Evolutionary conservation across 2,113 vertebrate species (phyloP).

Genomic region (Spea bombifrons): DNA sequence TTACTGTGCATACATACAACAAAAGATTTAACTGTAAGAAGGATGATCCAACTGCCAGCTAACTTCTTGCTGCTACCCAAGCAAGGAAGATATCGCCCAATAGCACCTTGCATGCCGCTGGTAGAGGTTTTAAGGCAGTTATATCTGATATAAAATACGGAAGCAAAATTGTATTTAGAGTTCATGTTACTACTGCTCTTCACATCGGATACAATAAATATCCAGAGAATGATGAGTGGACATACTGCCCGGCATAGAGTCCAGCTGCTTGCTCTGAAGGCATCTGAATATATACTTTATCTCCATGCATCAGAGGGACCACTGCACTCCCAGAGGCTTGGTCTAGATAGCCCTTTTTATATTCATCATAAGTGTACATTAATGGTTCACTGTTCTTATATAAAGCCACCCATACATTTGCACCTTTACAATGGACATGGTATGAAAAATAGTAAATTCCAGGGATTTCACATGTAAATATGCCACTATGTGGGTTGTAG

Average conservation of each 20-base stretch:
- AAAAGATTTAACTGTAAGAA: conserved; percentile 55
- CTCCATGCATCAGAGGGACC: conserved; percentile 78
- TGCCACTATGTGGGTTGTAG: conserved; percentile 88
- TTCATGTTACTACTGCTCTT: conserved; percentile 50
- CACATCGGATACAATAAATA: conserved; percentile 96
- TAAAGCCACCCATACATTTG: conserved; percentile 92
- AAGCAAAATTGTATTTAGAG: conserved; percentile 28
- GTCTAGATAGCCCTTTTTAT: conserved; percentile 93
- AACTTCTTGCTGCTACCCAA: conserved; percentile 62
- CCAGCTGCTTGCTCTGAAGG: conserved; percentile 94
- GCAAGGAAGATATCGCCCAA: conserved; percentile 14
- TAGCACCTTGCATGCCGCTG: conserved; percentile 50
- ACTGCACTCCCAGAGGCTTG: conserved; percentile 95
- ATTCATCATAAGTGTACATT: conserved; percentile 98
- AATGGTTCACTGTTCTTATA: conserved; percentile 93
- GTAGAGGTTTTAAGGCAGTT: conserved; percentile 49
- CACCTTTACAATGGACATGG: conserved; percentile 93
- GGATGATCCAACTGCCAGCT: conserved; percentile 60
- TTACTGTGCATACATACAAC: conserved; percentile 60
- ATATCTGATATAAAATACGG: conserved; percentile 26
- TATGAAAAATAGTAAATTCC: conserved; percentile 96
- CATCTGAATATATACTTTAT: conserved; percentile 88
- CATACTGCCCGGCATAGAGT: conserved; percentile 92
- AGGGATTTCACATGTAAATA: conserved; percentile 91
- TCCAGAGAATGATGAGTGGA: conserved; percentile 95